These are phyloP conservation scores for Drosophila lutescens DNA, from an alignment of 2,888 invertebrate species.

Conservation along the genomic window DNA sequence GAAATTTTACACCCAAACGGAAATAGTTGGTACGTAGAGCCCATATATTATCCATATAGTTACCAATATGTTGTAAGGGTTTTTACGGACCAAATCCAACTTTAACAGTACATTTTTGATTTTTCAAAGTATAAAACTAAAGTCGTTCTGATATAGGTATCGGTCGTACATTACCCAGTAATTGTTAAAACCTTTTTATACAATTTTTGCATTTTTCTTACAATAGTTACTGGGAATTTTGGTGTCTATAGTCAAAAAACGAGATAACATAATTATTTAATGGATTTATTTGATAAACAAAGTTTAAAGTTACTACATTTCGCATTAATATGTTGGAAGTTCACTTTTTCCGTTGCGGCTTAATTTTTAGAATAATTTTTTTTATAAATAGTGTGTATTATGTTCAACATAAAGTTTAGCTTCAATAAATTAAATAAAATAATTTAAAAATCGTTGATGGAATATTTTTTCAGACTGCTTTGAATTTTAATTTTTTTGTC, in stretches of 20 bases:
- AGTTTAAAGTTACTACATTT: no score
- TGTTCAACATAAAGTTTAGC: no score
- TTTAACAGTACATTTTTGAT: not conserved
- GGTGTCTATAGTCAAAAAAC: no score
- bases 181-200: not conserved
- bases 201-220: not conserved
- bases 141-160: not conserved
- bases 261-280: no score
- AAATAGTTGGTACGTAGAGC: slow-evolving; percentile 56
- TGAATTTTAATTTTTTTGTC: not conserved
- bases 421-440: no score
- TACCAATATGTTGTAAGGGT: not conserved
- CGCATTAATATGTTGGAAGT: no score
- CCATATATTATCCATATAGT: slow-evolving; percentile 27
- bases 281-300: no score
- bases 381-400: no score
- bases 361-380: no score
- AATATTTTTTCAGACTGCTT: not conserved
- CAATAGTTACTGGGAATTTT: no score
- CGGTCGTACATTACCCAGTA: not conserved
- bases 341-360: no score
- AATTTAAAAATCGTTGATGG: no score
- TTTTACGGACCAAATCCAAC: not conserved
- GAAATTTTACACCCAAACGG: slow-evolving; percentile 49
- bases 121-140: not conserved